Percentiles rank a stretch among this genome's conserved stretches.
Evolutionary conservation across 2,888 invertebrate species (phyloP).

Genomic region (Caenorhabditis angaria): DNA sequence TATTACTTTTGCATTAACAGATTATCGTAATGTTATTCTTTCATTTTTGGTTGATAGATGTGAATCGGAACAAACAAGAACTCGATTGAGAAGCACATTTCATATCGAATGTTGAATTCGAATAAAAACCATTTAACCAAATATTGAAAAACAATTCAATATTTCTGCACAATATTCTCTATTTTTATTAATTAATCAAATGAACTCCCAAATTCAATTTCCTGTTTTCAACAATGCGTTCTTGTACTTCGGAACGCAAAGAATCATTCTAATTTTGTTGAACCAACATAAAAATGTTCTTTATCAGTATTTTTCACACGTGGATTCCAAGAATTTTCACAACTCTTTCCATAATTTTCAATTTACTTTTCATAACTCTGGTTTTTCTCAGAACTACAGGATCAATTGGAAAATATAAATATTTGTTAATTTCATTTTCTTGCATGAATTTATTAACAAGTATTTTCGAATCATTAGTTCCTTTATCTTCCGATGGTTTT

Average conservation of each 20-base stretch:
- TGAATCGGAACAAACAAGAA: neutral
- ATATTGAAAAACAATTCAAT: no score
- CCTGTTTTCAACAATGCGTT: no score
- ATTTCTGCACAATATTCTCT: no score
- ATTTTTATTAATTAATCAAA: no score
- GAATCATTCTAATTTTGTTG: no score
- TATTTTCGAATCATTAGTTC: constrained; percentile 9
- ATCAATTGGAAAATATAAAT: constrained; percentile 14
- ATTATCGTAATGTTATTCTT: constrained; percentile 8
- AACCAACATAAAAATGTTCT: no score
- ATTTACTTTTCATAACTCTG: constrained; percentile 5
- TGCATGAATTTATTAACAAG: constrained; percentile 15
- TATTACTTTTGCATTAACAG: constrained; percentile 8
- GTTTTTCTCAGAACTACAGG: constrained; percentile 11
- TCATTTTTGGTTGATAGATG: neutral
- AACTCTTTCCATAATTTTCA: constrained; percentile 9
- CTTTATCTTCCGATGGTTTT: constrained; percentile 15
- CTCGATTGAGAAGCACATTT: neutral
- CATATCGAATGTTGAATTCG: neutral
- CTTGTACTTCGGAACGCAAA: no score
- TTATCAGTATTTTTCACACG: constrained; percentile 16
- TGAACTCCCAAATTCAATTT: no score
- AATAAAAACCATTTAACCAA: neutral
- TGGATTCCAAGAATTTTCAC: constrained; percentile 15
- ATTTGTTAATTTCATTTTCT: constrained; percentile 13